Evolutionary conservation across 2,113 vertebrate species (phyloP), one percentile per base, ranked within the genome.

Genomic region (Taurulus bubalis): DNA sequence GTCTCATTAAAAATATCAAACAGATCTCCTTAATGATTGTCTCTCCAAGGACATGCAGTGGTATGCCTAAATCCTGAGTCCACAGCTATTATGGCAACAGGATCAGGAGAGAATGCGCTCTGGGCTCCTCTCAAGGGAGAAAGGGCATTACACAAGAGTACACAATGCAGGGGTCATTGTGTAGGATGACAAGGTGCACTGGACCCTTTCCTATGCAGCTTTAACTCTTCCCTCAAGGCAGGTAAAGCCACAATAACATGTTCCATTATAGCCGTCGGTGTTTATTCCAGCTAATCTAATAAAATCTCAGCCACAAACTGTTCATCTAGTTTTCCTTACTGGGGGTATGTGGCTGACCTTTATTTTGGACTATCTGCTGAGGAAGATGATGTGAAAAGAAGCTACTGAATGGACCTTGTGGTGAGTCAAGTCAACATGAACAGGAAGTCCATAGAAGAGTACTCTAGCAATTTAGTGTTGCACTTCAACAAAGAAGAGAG

Each of bases 151-250:
- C 51, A 83, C 64, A 75, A 75, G 34, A 66, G 24, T 36, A 84
- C 72, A 89, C 80, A 88, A 83, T 76, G 67, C 59, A 86, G 59
- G 69, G 81, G 67, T 85, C 84, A 77, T 51, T 82, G 73, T 77
- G 63, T 49, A 69, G 60, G 72, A 90, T 86, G 79, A 92, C 67
- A 87, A 88, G 80, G 86, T 84, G 73, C 60, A 58, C n/a, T 32
- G 69, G 75, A 80, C 73, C 82, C 77, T 85, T 89, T 77, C 72
- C 76, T 85, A 22, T 79, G 82, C 79, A 91, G 90, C 85, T 90
- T 84, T 87, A 87, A 80, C 77, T 85, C 80, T 77, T 88, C 88
- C 88, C 85, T 59, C 59, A 86, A 85, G 90, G 78, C 83, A 85
- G 82, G 72, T 71, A 83, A 67, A 55, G 75, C 65, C 71, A 66